Base-by-base conservation (phyloP, 2,888 invertebrate genomes). In the Gryllus longicercus region DNA sequence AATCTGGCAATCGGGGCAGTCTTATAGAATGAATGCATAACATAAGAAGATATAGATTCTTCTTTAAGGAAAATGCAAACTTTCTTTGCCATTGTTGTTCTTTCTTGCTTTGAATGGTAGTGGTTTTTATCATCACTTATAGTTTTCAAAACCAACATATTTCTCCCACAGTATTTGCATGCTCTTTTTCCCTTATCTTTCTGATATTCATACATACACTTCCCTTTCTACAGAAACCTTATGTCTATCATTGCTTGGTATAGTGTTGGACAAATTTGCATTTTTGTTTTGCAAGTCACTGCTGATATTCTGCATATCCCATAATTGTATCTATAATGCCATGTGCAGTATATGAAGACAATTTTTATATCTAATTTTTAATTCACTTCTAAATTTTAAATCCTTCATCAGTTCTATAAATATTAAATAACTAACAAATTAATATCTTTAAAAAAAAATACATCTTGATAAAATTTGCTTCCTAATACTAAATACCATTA, bases 71-170 rank as follows among this genome's bases (percentile, higher is more conserved):
- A 18, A 63, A 18, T 63, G n/a, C 63, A 14, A 16, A 63, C n/a
- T 18, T 63, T 12, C 4, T 63, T 63, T 63, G 63, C 63, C n/a
- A n/a, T 18, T 63, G 63, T 63, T 63, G 10, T 63, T 63, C 63
- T 63, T 14, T 63, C n/a, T 63, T 63, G 63, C 63, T 63, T 63
- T 63, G 63, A 63, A 63, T 63, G 63, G 63, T 63, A 63, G 63
- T 63, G 63, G 63, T 63, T 63, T 18, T 63, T 63, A 63, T 63
- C 63, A n/a, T n/a, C 63, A 18, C 63, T 63, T 14, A 14, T 63
- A 11, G 5, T 63, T 63, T 18, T 63, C 63, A 14, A 8, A 18
- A 63, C 63, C 10, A 63, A n/a, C 14, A 18, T n/a, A 63, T 63
- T 63, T n/a, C 63, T 63, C 38, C 38, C 63, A 63, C 14, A 63